Base-by-base conservation (phyloP, 2,888 invertebrate genomes). In the Entomobrya proxima region DNA sequence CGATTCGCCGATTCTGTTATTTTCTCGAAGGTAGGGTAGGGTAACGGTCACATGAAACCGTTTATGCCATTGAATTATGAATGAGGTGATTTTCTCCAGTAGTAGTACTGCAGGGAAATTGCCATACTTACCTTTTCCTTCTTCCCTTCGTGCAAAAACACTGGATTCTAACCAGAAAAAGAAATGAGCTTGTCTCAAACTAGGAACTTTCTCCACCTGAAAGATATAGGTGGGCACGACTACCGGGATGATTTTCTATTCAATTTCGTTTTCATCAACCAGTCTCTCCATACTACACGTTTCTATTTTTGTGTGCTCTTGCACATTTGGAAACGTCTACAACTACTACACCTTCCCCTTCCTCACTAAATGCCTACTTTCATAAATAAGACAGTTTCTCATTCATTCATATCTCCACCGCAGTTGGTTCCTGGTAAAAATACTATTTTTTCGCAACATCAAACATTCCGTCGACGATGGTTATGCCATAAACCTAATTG, bases 41-140 rank as follows among this genome's bases (percentile, higher is more conserved):
- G 21, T 74, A 52, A 74, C 30, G 35, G 84, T 84, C 78, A 72
- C 77, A 84, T 84, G 78, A 84, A 84, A 76, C 69, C 69, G 52
- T 78, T 84, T 84, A 55, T 58, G 47, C 35, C 32, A 40, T 35
- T 84, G 83, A 84, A 84, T 84, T 72, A 84, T 84, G 32, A 84
- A 84, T 84, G 47, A 84, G 72, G 21, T 27, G 72, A 78, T 84
- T 84, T 84, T 72, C 58, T 76, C 40, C 55, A 30, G 58, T 58
- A 30, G 32, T 30, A 35, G 35, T 24, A 75, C 7, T 58, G 21
- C 24, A 35, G 35, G 15, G 35, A 75, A 52, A 75, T 32, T 75
- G 72, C 44, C 47, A 24, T 44, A 11, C 37, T 40, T 2, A n/a
- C 11, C 67, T 32, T 44, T 47, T 74, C 47, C 37, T 21, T 72